phyloP scores from a whole-genome alignment of 1,140 invertebrate species.

The Camponotus vicinus region DNA sequence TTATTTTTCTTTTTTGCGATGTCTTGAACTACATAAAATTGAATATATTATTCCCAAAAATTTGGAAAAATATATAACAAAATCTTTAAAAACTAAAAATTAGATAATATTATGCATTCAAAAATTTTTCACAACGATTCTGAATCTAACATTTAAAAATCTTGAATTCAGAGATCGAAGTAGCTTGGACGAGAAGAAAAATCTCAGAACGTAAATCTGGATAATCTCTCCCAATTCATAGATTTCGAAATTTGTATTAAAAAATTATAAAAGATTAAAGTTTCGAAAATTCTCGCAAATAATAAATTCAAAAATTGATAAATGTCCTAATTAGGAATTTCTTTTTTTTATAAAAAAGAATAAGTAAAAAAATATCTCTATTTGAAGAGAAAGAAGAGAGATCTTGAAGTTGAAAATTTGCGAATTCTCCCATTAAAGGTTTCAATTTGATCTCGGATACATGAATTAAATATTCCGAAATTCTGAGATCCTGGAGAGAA shows the following conservation, averaged over 20 bases:
- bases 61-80: background rate
- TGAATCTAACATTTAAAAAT: background rate
- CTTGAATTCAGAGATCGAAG: background rate
- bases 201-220: background rate
- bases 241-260: background rate
- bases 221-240: background rate
- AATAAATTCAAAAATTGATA: background rate
- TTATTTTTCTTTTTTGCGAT: background rate
- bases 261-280: background rate
- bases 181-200: background rate
- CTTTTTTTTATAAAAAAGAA: background rate
- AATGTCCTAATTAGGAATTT: background rate
- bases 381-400: too few species aligned
- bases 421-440: background rate
- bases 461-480: conserved; percentile 20
- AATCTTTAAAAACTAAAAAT: background rate
- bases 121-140: background rate
- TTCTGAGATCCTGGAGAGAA: background rate
- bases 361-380: too few species aligned
- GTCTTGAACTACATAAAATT: background rate
- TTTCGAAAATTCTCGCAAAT: background rate
- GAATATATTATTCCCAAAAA: background rate
- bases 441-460: background rate
- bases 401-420: background rate
- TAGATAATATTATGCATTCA: background rate